Percentiles rank a stretch among this genome's conserved stretches.
Conservation (phyloP, 2,113 vertebrate genomes). For the Lycocorax pyrrhopterus region DNA sequence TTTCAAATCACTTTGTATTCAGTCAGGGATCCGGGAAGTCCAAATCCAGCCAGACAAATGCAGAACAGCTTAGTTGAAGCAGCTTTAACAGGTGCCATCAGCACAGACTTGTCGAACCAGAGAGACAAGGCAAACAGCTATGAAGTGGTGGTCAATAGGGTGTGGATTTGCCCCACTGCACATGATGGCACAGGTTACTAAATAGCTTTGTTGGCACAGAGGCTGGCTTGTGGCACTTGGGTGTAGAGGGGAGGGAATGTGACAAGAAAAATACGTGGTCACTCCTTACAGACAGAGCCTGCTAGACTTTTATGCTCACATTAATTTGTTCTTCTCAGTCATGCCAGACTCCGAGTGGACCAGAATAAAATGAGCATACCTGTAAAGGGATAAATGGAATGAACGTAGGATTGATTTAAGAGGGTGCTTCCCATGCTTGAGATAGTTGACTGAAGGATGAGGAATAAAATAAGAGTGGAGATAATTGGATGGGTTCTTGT, state of each 20-base stretch:
- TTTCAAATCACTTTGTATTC: slow-evolving; percentile 75
- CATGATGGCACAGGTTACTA: not conserved
- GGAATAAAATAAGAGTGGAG: not conserved
- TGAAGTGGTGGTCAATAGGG: slow-evolving; percentile 33
- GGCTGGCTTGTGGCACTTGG: not conserved
- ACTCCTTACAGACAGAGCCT: not conserved
- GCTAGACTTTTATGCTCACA: not conserved
- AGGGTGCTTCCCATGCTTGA: not conserved
- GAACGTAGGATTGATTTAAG: not conserved
- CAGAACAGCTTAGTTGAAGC: slow-evolving; percentile 77
- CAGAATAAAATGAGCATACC: not conserved
- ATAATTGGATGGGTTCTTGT: not conserved
- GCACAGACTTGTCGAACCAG: slow-evolving; percentile 64
- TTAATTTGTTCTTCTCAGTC: not conserved
- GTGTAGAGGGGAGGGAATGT: not conserved
- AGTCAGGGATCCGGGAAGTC: slow-evolving; percentile 71
- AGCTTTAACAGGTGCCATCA: slow-evolving; percentile 76
- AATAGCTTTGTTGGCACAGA: not conserved
- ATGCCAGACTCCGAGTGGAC: not conserved
- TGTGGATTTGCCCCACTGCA: slow-evolving; percentile 35
- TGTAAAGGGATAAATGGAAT: slow-evolving; percentile 11
- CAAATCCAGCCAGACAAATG: slow-evolving; percentile 76
- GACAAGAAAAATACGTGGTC: not conserved
- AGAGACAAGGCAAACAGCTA: slow-evolving; percentile 63
- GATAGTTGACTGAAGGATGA: slow-evolving; percentile 22